These are phyloP conservation scores for Premnoplex brunnescens DNA, from an alignment of 2,797 vertebrate genomes.

Conservation along the genomic window DNA sequence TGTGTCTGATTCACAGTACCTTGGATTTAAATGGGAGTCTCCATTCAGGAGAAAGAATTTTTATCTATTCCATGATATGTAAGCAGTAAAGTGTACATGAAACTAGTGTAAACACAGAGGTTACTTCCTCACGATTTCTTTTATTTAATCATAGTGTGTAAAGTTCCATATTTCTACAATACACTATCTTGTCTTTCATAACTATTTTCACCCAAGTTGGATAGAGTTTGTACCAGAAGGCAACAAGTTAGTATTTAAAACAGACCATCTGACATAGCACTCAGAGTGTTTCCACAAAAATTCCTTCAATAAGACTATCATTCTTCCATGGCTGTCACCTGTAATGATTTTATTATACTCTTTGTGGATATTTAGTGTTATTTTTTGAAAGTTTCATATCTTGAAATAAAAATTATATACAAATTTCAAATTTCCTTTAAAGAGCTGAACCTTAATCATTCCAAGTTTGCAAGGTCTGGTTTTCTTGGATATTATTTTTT, in stretches of 20 bases:
- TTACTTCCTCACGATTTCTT: neutral
- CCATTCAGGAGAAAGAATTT: neutral
- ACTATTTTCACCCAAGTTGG: neutral
- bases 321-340: neutral
- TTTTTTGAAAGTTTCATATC: neutral
- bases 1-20: accelerated
- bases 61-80: neutral
- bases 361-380: neutral
- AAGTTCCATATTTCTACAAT: neutral
- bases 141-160: neutral
- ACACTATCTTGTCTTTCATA: neutral
- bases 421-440: neutral
- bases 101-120: neutral
- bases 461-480: neutral
- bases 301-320: neutral
- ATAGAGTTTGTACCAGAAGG: neutral
- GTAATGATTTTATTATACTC: neutral
- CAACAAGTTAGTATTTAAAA: neutral
- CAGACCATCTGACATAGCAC: neutral
- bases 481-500: neutral
- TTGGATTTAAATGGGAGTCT: neutral
- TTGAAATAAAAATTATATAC: neutral
- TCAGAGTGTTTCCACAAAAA: neutral
- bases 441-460: neutral
- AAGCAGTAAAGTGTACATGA: neutral